Percentiles rank a stretch among this genome's conserved stretches.
Conservation (phyloP, 2,888 invertebrate species). For the Ophion ventricosus region DNA sequence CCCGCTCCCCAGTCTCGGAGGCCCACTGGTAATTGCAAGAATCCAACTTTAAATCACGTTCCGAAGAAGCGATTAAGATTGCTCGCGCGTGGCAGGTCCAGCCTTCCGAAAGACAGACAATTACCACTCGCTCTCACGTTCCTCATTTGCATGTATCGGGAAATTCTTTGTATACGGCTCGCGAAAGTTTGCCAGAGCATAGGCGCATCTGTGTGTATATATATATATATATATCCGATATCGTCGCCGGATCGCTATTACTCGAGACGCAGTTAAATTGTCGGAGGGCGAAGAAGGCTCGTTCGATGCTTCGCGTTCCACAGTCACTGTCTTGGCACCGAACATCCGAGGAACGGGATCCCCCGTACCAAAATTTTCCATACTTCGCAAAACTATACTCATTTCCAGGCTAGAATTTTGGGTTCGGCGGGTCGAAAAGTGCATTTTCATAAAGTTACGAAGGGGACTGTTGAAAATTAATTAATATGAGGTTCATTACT, state of each 20-base stretch:
- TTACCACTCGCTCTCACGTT: conserved; percentile 51
- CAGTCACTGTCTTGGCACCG: not conserved
- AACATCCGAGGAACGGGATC: not conserved
- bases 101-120: conserved; percentile 45
- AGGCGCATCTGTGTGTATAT: not conserved
- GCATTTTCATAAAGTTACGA: not conserved
- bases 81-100: conserved; percentile 27
- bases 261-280: conserved; percentile 18
- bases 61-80: conserved; percentile 45
- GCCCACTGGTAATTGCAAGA: conserved; percentile 39
- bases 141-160: conserved; percentile 44
- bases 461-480: not conserved
- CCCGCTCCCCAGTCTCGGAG: not conserved
- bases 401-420: not conserved
- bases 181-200: not conserved
- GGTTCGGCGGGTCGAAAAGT: not conserved
- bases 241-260: conserved; percentile 23
- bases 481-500: too few species aligned
- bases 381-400: not conserved
- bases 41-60: conserved; percentile 50
- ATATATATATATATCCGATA: not conserved
- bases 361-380: not conserved
- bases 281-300: not conserved
- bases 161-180: not conserved
- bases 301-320: not conserved